Evolutionary conservation across 2,888 invertebrate genomes (phyloP).

Genomic region (Agrochola lota): DNA sequence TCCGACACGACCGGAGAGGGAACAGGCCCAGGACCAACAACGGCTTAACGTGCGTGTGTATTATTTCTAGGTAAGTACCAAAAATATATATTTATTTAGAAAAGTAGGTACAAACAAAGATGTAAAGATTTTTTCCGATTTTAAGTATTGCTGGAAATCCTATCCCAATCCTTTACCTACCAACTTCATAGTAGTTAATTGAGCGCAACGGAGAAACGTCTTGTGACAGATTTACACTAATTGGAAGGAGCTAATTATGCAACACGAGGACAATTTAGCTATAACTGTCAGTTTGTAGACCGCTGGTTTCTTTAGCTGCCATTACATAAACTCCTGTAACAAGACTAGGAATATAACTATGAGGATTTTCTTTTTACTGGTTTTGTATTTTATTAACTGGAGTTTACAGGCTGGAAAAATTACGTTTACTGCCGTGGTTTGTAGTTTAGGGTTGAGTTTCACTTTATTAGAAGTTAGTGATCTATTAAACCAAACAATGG

Average conservation of each 20-base stretch:
- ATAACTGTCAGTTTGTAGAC: slow-evolving; percentile 60
- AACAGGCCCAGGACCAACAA: too few relatives aligned
- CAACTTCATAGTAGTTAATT: slow-evolving; percentile 1
- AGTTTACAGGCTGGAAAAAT: background rate
- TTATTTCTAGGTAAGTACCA: background rate
- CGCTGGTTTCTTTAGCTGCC: slow-evolving; percentile 28
- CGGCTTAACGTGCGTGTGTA: background rate
- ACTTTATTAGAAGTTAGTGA: background rate
- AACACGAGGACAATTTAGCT: slow-evolving; percentile 68
- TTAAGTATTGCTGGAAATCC: background rate
- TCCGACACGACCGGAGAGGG: too few relatives aligned
- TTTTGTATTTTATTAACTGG: background rate
- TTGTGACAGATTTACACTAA: slow-evolving; percentile 72
- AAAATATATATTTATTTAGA: too few relatives aligned
- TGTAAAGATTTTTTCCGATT: background rate
- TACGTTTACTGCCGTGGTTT: background rate
- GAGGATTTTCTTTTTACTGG: background rate
- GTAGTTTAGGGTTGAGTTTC: background rate
- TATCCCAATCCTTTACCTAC: background rate
- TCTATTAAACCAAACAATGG: background rate
- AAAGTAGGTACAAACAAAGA: too few relatives aligned
- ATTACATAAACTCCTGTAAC: slow-evolving; percentile 33
- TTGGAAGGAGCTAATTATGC: slow-evolving; percentile 72
- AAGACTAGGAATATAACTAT: slow-evolving; percentile 25
- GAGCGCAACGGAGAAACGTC: slow-evolving; percentile 37